A percentile compares a stretch with the other conserved stretches of the same genome.
These are phyloP conservation scores for Perca flavescens DNA, from an alignment of 2,113 vertebrate genomes.

Conservation along the genomic window DNA sequence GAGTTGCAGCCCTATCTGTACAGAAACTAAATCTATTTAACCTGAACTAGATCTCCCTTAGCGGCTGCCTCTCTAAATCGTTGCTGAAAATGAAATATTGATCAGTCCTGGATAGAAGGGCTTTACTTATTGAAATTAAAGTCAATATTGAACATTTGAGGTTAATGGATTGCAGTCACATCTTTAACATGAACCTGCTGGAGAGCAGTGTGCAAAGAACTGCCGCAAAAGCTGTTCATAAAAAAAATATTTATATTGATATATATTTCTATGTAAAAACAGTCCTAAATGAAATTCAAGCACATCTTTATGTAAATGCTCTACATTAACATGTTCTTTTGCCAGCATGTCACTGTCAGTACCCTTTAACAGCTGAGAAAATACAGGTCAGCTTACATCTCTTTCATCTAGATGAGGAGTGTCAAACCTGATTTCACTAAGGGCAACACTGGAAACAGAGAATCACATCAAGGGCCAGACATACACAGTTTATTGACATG, in stretches of 20 bases:
- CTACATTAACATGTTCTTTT: not conserved
- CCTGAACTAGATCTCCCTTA: too few relatives aligned
- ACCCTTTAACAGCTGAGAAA: constrained; percentile 2
- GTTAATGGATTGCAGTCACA: not conserved
- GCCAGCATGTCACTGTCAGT: not conserved
- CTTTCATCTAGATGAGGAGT: not conserved
- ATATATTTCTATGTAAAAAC: not conserved
- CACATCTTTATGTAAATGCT: not conserved
- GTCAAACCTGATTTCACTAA: too few relatives aligned
- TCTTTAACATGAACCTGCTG: not conserved
- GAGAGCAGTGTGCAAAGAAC: not conserved
- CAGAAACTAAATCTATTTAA: constrained; percentile 2
- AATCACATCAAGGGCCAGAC: too few relatives aligned
- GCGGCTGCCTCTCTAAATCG: not conserved
- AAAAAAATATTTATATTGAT: not conserved
- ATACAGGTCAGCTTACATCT: not conserved
- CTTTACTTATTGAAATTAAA: not conserved
- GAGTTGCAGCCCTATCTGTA: not conserved
- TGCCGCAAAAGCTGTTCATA: not conserved
- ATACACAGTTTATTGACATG: too few relatives aligned
- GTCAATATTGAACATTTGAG: not conserved
- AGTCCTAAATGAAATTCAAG: not conserved
- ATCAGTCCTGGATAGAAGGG: not conserved
- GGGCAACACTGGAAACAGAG: too few relatives aligned
- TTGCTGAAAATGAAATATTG: constrained; percentile 6